Conservation (phyloP, 2,113 vertebrate genomes). For the Ginglymostoma cirratum region DNA sequence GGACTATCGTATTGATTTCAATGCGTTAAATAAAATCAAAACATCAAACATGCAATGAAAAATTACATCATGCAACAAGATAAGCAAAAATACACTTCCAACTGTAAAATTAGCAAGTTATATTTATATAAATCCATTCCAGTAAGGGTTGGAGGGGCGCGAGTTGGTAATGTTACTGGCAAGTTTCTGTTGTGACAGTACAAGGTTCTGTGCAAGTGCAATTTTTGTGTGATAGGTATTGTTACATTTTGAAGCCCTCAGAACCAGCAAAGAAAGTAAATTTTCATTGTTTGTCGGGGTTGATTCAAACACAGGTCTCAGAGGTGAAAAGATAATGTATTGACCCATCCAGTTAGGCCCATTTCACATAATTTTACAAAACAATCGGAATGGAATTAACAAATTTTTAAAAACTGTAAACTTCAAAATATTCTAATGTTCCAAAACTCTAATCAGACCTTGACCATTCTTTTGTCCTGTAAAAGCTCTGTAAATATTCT, state of each 20-base stretch:
- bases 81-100: not conserved
- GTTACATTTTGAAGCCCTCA: not conserved
- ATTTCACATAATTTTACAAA: not conserved
- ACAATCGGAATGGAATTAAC: not conserved
- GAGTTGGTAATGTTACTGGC: too few species aligned
- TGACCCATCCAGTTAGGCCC: not conserved
- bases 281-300: not conserved
- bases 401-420: not conserved
- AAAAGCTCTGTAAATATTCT: not conserved
- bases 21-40: not conserved
- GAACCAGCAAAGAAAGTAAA: not conserved
- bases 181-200: not conserved
- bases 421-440: not conserved
- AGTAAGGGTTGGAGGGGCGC: too few species aligned
- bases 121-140: not conserved
- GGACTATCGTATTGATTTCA: not conserved
- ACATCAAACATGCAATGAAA: not conserved
- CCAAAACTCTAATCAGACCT: not conserved
- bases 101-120: not conserved
- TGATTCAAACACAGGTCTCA: not conserved
- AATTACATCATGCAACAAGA: not conserved
- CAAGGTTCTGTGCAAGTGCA: not conserved
- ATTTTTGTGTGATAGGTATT: not conserved
- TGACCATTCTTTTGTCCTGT: not conserved
- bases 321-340: not conserved